phyloP scores from a whole-genome alignment of 2,797 vertebrate species.

The Sebastolobus alascanus region DNA sequence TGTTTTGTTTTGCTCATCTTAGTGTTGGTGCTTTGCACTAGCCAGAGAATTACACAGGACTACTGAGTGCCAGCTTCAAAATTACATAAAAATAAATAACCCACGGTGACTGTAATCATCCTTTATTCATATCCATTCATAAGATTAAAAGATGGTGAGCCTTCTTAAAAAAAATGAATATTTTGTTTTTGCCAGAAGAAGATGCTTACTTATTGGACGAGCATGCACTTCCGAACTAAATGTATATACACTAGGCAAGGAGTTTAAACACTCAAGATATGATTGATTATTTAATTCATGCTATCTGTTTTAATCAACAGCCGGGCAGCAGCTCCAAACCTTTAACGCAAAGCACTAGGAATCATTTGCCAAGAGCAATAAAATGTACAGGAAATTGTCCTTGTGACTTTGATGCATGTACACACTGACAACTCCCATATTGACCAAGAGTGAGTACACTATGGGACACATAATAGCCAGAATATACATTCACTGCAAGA shows the following conservation, averaged over 20 bases:
- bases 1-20: conserved; percentile 12
- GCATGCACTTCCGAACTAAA: background rate
- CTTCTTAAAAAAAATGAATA: background rate
- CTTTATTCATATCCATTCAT: conserved; percentile 5
- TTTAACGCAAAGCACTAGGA: conserved; percentile 15
- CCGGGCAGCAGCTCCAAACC: conserved; percentile 1
- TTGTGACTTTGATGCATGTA: conserved; percentile 33
- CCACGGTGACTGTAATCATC: conserved; percentile 3
- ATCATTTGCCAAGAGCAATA: conserved; percentile 38
- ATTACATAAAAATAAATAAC: conserved; percentile 10
- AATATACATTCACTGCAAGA: background rate
- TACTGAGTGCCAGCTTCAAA: background rate
- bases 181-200: background rate
- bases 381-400: conserved; percentile 27
- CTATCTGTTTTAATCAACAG: conserved; percentile 31
- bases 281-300: conserved; percentile 22
- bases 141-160: conserved; percentile 6
- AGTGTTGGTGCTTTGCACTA: background rate
- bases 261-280: conserved; percentile 17
- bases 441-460: conserved; percentile 20
- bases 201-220: background rate
- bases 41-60: background rate
- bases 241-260: background rate
- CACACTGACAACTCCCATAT: conserved; percentile 1
- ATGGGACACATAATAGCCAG: background rate